Evolutionary conservation across 2,113 vertebrate species (phyloP), one percentile per base, ranked within the genome.

Genomic region (Ictalurus punctatus): DNA sequence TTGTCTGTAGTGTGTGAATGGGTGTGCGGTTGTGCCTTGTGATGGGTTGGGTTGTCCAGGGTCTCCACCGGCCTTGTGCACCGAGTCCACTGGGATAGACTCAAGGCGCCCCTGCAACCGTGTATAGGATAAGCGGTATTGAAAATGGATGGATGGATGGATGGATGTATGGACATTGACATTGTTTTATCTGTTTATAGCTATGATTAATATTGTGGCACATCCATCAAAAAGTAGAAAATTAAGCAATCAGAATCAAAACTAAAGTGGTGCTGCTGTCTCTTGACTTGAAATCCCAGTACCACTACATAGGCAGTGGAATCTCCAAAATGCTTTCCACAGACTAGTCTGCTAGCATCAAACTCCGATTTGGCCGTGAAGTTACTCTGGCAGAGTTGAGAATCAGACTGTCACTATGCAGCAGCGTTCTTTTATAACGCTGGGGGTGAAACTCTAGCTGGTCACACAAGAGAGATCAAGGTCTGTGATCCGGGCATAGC

Each of bases 401-500:
- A 82, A 82, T 56, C 65, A 83, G 54, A 76, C 69, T 84, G 81
- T 88, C 81, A 6, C 65, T 34, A 88, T 88, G 87, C 56, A 52
- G 81, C 58, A 63, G 69, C 19, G 27, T 83, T 56, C 87, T 54
- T 88, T 88, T 74, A 84, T 88, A 76, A 74, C 87, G 44, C 67
- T 37, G 81, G 27, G 27, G 54, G 10, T 73, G 81, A 88, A 84
- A 76, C 87, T 40, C 78, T 52, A 87, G 76, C 27, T 40, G 87
- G 52, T 83, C 65, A 83, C 80, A 73, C 79, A 83, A 69, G 52
- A 71, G 54, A 88, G 74, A 87, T 81, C 86, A 81, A 87, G 86
- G 59, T 58, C 79, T 54, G 63, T 71, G 40, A 87, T 82, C 86
- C 63, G 17, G 52, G 54, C 86, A 87, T 82, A 69, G 63, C 63